Evolutionary conservation across 2,113 vertebrate species (phyloP).

Genomic region (Pterocles burchelli): DNA sequence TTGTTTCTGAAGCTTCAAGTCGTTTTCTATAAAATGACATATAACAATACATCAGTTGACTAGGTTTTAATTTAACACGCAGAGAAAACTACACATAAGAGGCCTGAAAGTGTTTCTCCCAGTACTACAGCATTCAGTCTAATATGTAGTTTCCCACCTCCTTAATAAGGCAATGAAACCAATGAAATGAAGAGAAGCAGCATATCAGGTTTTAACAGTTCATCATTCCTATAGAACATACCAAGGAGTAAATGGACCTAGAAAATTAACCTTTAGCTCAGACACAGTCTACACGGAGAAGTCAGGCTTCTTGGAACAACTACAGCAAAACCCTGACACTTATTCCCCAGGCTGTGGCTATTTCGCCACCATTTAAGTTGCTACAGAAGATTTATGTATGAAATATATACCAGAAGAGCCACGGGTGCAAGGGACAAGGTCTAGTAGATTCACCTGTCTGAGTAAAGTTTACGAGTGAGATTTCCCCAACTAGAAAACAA

Average conservation of each 20-base stretch:
- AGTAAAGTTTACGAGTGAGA: neutral
- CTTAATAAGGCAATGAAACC: neutral
- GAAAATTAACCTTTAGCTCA: neutral
- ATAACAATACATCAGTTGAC: neutral
- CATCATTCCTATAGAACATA: neutral
- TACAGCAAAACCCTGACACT: neutral
- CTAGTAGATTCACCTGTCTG: neutral
- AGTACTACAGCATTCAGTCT: neutral
- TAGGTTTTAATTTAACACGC: neutral
- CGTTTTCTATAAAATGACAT: slow-evolving; percentile 80
- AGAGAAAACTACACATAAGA: neutral
- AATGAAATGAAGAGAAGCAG: neutral
- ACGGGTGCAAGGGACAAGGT: neutral
- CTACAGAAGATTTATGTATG: neutral
- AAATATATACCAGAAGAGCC: neutral
- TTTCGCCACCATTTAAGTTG: neutral
- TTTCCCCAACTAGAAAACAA: neutral
- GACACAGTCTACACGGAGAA: neutral
- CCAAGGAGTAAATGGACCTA: neutral
- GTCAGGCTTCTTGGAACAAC: neutral
- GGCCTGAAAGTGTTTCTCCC: neutral
- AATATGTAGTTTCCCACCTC: neutral
- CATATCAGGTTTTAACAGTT: neutral
- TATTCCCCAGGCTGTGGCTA: neutral
- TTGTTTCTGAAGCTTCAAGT: slow-evolving; percentile 86